These are phyloP conservation scores for Lasius fuliginosus DNA, from an alignment of 2,888 invertebrate genomes.

Conservation along the genomic window DNA sequence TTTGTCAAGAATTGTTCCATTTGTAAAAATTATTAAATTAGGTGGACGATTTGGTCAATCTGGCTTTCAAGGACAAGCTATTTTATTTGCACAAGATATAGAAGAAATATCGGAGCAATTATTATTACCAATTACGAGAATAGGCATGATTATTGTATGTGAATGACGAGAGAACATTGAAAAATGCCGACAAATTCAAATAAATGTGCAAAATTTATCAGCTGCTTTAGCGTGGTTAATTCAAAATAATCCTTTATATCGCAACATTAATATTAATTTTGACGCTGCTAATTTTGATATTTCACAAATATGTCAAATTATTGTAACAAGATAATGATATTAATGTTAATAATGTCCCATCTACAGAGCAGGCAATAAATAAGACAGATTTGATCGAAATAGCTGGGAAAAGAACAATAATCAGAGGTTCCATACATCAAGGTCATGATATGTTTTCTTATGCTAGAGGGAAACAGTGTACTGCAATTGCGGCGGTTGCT, in stretches of 20 bases:
- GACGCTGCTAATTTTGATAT: not conserved
- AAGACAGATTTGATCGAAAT: not conserved
- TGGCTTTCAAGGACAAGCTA: not conserved
- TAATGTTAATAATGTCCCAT: not conserved
- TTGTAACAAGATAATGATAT: not conserved
- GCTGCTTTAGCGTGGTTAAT: not conserved
- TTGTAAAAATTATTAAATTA: conserved; percentile 5
- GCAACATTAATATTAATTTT: not conserved
- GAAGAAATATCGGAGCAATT: conserved; percentile 7
- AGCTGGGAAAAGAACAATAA: not conserved
- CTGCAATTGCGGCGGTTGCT: not conserved
- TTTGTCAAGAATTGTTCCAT: not conserved
- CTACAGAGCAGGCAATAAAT: not conserved
- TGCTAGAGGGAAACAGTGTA: not conserved
- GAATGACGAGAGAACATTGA: not conserved
- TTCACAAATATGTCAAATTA: conserved; percentile 11
- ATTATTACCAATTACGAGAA: not conserved
- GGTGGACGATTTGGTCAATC: conserved; percentile 4
- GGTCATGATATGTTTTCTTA: not conserved
- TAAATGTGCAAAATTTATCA: not conserved
- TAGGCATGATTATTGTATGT: not conserved
- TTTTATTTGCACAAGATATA: conserved; percentile 8
- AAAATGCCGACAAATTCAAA: not conserved
- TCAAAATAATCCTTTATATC: conserved; percentile 9
- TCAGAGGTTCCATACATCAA: not conserved